Percentiles rank a stretch among this genome's conserved stretches.
phyloP scores from a whole-genome alignment of 2,888 invertebrate species.

The Calliphora vomitoria region DNA sequence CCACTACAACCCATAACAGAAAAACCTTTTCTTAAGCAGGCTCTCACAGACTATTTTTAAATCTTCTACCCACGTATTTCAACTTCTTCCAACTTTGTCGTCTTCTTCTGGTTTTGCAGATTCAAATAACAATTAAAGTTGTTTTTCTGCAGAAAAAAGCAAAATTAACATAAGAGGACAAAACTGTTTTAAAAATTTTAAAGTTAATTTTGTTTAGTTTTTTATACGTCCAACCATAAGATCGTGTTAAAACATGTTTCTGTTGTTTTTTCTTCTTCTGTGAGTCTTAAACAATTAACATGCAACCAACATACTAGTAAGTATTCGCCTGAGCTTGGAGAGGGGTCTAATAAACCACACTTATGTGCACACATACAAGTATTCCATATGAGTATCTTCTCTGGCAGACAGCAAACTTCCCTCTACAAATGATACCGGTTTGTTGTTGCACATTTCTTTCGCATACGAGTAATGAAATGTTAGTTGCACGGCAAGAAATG shows the following conservation, averaged over 20 bases:
- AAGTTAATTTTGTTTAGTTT: background rate
- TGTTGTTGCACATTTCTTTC: constrained; percentile 54
- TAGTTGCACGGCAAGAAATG: constrained; percentile 11
- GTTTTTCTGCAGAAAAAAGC: constrained; percentile 15
- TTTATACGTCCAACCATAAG: constrained; percentile 17
- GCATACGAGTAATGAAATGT: constrained; percentile 1
- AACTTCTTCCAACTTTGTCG: background rate
- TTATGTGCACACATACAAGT: background rate
- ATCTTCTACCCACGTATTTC: constrained; percentile 30
- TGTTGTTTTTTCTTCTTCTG: background rate
- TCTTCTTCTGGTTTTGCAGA: background rate
- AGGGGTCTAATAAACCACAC: constrained; percentile 28
- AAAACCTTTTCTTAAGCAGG: background rate
- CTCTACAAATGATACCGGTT: constrained; percentile 67
- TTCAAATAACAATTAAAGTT: constrained; percentile 13
- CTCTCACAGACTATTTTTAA: background rate
- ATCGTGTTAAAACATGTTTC: constrained; percentile 43
- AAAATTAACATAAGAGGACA: constrained; percentile 54
- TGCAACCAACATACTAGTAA: background rate
- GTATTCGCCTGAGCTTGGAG: background rate
- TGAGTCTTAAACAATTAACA: constrained; percentile 28
- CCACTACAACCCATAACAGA: background rate
- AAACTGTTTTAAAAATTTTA: constrained; percentile 26
- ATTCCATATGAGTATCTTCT: constrained; percentile 4
- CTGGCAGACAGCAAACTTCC: constrained; percentile 45